These are phyloP conservation scores for Venustaconcha ellipsiformis DNA, from an alignment of 1,140 invertebrate genomes.

Conservation along the genomic window DNA sequence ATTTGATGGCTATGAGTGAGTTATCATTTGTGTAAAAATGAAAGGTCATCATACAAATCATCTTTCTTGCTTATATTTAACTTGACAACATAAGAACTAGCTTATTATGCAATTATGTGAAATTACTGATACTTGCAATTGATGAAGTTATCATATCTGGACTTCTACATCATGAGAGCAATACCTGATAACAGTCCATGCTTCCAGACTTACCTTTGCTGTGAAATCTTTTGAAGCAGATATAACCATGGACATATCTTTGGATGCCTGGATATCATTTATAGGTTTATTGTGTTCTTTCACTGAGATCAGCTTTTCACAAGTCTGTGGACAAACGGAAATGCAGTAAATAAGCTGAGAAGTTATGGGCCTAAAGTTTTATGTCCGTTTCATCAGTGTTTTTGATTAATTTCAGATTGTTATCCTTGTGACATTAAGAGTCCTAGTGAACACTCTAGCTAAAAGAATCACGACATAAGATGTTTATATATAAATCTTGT, in stretches of 20 bases:
- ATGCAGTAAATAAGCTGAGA: not conserved
- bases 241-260: constrained; percentile 95
- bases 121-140: too few relatives aligned
- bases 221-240: constrained; percentile 96
- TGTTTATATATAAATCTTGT: too few relatives aligned
- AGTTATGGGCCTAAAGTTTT: not conserved
- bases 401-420: too few relatives aligned
- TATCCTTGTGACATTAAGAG: too few relatives aligned
- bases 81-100: too few relatives aligned
- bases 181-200: not conserved
- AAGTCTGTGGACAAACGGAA: constrained; percentile 74
- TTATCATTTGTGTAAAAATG: too few relatives aligned
- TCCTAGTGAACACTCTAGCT: too few relatives aligned
- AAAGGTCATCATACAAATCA: too few relatives aligned
- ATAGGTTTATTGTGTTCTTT: constrained; percentile 88
- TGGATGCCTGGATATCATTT: constrained; percentile 95
- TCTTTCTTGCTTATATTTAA: too few relatives aligned
- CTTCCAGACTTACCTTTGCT: constrained; percentile 76
- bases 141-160: not conserved
- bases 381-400: not conserved
- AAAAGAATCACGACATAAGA: too few relatives aligned
- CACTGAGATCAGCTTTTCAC: constrained; percentile 77
- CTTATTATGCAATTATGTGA: too few relatives aligned
- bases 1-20: too few relatives aligned
- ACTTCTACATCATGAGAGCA: not conserved